phyloP scores from a whole-genome alignment of 2,888 invertebrate genomes.

The Eutolmus rufibarbis region DNA sequence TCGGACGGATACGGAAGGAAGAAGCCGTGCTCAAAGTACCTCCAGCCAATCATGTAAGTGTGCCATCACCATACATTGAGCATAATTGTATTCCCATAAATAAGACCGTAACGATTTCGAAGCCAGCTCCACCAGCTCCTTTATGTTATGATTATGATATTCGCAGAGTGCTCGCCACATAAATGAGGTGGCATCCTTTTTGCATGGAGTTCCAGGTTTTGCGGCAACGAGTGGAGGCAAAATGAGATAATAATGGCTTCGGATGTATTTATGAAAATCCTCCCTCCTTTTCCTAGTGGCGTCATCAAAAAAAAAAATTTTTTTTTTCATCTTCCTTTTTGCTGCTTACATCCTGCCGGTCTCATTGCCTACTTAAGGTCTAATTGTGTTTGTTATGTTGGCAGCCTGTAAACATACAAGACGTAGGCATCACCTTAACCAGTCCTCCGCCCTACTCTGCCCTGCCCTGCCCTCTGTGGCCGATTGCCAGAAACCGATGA shows the following conservation, averaged over 20 bases:
- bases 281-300: background rate
- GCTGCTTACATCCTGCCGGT: background rate
- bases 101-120: slow-evolving; percentile 22
- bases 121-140: background rate
- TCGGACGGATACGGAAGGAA: background rate
- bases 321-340: background rate
- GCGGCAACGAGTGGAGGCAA: background rate
- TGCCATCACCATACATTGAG: slow-evolving; percentile 18
- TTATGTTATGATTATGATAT: slow-evolving; percentile 33
- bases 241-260: slow-evolving; percentile 31
- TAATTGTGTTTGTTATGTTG: slow-evolving; percentile 35
- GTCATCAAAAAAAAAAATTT: background rate
- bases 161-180: background rate
- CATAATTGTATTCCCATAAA: slow-evolving; percentile 36
- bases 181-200: background rate
- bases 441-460: background rate
- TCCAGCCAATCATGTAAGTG: background rate
- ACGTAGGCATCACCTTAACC: background rate
- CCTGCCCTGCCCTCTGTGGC: background rate
- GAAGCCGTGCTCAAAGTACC: background rate
- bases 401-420: slow-evolving; percentile 15
- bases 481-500: slow-evolving; percentile 34
- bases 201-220: background rate
- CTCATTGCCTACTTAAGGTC: slow-evolving; percentile 24
- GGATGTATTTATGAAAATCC: slow-evolving; percentile 28